Evolutionary conservation across 2,888 invertebrate genomes (phyloP).

Genomic region (Megamerina dolium): DNA sequence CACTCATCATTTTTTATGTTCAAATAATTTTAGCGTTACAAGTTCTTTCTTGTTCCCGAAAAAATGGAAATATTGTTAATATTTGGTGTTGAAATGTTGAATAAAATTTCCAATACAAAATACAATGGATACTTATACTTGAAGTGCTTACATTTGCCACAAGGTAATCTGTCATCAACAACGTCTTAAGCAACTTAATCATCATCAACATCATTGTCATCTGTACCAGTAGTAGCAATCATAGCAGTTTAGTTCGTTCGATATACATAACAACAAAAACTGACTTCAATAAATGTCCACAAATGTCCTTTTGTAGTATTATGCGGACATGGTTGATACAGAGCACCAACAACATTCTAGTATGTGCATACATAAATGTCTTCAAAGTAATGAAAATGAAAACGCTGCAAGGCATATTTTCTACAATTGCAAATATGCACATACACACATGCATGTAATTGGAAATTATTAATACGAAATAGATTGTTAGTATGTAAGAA

Average conservation of each 20-base stretch:
- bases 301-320: slow-evolving; percentile 1
- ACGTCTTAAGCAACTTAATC: background rate
- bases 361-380: too few relatives aligned
- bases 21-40: too few relatives aligned
- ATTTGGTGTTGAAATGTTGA: too few relatives aligned
- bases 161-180: too few relatives aligned
- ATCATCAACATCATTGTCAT: background rate
- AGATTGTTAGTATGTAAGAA: background rate
- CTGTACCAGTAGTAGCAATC: background rate
- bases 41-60: too few relatives aligned
- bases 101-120: too few relatives aligned
- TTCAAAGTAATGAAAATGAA: background rate
- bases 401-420: slow-evolving; percentile 5
- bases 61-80: too few relatives aligned
- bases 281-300: slow-evolving; percentile 2
- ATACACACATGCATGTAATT: slow-evolving; percentile 7
- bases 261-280: slow-evolving; percentile 2
- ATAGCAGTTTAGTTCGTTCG: background rate
- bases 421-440: background rate
- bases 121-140: too few relatives aligned
- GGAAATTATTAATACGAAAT: slow-evolving; percentile 16
- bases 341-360: too few relatives aligned
- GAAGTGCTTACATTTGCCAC: too few relatives aligned
- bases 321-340: too few relatives aligned
- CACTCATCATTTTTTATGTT: too few relatives aligned